phyloP scores from a whole-genome alignment of 2,113 vertebrate species.

The Xenopus borealis region DNA sequence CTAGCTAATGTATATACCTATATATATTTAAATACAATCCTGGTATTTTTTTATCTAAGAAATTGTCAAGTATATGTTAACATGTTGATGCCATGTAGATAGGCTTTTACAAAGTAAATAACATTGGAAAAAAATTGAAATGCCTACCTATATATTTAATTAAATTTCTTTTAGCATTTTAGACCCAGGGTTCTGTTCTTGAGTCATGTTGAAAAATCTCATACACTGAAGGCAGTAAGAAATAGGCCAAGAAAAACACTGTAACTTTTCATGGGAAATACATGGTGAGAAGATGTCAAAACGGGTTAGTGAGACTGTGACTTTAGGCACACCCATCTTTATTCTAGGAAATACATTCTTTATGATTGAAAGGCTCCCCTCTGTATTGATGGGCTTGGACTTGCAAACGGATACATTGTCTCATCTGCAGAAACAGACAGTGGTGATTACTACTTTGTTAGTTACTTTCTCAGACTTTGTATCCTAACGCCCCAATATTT shows the following conservation, averaged over 20 bases:
- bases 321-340: slow-evolving; percentile 32
- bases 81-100: no score
- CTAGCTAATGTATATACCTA: no score
- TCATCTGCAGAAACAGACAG: slow-evolving; percentile 17
- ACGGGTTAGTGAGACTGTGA: slow-evolving; percentile 6
- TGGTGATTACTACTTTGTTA: slow-evolving; percentile 19
- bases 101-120: no score
- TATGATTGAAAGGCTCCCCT: slow-evolving; percentile 24
- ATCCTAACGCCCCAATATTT: slow-evolving; percentile 50
- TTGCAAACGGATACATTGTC: slow-evolving; percentile 7
- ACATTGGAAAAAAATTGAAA: no score
- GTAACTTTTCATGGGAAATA: neutral
- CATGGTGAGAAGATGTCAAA: slow-evolving; percentile 24
- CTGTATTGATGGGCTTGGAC: slow-evolving; percentile 25
- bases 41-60: no score
- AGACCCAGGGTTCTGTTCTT: neutral
- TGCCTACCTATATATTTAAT: no score
- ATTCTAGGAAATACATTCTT: slow-evolving; percentile 32
- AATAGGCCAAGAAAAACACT: slow-evolving; percentile 38
- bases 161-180: neutral
- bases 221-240: slow-evolving; percentile 6
- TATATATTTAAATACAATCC: no score
- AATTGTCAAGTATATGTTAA: no score
- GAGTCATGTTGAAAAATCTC: slow-evolving; percentile 34
- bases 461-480: neutral